Percentiles rank a stretch among this genome's conserved stretches.
Conservation (phyloP, 2,888 invertebrate species). For the Unio pictorum region DNA sequence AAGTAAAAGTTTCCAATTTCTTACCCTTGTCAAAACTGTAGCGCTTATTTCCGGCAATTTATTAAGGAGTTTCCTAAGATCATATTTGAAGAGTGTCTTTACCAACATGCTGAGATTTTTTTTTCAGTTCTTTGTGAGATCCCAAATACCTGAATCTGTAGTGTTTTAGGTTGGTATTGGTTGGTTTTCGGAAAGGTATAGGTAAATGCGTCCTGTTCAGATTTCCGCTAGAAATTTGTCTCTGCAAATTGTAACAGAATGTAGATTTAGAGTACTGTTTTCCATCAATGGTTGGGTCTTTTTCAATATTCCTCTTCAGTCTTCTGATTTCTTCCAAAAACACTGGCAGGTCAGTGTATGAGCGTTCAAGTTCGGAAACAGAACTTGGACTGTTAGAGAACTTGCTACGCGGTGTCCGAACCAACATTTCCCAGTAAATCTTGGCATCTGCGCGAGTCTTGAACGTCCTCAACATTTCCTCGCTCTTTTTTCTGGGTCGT, state of each 20-base stretch:
- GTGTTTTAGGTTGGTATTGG: constrained; percentile 29
- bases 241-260: constrained; percentile 27
- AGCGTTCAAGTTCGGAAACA: constrained; percentile 26
- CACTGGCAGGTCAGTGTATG: constrained; percentile 33
- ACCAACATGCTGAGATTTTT: too few species aligned
- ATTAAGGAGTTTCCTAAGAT: too few species aligned
- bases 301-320: constrained; percentile 13
- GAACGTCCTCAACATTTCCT: constrained; percentile 22
- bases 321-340: constrained; percentile 26
- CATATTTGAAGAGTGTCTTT: too few species aligned
- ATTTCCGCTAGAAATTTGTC: constrained; percentile 28
- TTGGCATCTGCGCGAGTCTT: constrained; percentile 36
- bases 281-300: constrained; percentile 8
- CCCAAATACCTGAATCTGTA: constrained; percentile 9
- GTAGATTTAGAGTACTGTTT: constrained; percentile 28
- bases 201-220: constrained; percentile 22
- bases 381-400: constrained; percentile 24
- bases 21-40: too few species aligned
- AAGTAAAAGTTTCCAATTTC: too few species aligned
- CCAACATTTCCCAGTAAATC: constrained; percentile 15
- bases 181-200: constrained; percentile 25
- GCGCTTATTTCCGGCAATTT: too few species aligned
- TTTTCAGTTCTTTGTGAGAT: too few species aligned
- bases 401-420: constrained; percentile 17
- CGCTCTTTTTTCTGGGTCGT: constrained; percentile 17